These are phyloP conservation scores for Gymnogyps californianus DNA, from an alignment of 2,113 vertebrate species.

Conservation along the genomic window DNA sequence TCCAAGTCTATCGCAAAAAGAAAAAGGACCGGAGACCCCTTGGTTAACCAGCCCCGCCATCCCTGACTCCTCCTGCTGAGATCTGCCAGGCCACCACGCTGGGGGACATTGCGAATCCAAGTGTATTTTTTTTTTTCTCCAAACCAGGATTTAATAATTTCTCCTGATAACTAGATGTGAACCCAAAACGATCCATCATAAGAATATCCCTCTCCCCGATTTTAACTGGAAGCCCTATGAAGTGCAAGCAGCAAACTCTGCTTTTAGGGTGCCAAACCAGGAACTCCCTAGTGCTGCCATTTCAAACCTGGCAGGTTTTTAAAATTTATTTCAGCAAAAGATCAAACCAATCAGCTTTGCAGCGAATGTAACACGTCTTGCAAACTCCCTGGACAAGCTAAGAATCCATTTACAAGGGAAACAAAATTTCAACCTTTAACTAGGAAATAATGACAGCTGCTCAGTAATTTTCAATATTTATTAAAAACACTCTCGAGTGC, in stretches of 20 bases:
- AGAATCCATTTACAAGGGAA: background rate
- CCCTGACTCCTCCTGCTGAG: background rate
- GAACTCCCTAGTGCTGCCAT: background rate
- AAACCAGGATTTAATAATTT: background rate
- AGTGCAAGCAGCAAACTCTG: background rate
- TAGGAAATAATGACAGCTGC: constrained; percentile 4
- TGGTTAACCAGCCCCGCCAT: background rate
- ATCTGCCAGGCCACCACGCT: background rate
- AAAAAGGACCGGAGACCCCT: background rate
- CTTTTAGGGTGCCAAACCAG: background rate
- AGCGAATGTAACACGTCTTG: background rate
- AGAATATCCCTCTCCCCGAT: background rate
- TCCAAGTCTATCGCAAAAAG: background rate
- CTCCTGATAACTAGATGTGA: background rate
- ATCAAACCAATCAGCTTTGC: background rate
- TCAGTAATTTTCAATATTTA: constrained; percentile 7
- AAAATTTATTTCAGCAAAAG: background rate
- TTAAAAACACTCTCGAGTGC: background rate
- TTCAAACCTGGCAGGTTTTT: background rate
- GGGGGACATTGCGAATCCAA: background rate
- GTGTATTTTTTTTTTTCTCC: background rate
- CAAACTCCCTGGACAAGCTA: background rate
- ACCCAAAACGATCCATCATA: background rate
- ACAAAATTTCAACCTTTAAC: constrained; percentile 1
- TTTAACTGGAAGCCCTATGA: background rate